Percentiles rank a stretch among this genome's conserved stretches.
phyloP scores from a whole-genome alignment of 2,888 invertebrate species.

The Callinectes sapidus region DNA sequence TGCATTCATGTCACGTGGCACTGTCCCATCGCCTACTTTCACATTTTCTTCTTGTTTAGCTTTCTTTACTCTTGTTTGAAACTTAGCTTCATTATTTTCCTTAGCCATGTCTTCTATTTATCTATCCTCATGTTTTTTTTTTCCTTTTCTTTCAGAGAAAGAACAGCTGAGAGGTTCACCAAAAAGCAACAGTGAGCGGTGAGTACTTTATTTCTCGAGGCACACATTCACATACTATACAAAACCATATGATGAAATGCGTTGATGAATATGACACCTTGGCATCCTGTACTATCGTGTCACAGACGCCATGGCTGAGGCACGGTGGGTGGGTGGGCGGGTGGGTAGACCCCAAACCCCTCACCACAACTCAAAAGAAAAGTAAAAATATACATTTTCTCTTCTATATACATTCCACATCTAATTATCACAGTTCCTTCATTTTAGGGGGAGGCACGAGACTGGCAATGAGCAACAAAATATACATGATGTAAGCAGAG shows the following conservation, averaged over 20 bases:
- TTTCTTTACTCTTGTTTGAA: too few relatives aligned
- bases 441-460: slow-evolving; percentile 53
- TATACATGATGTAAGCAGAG: neutral
- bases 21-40: too few relatives aligned
- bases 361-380: neutral
- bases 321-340: neutral
- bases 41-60: too few relatives aligned
- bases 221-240: slow-evolving; percentile 52
- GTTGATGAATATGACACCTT: slow-evolving; percentile 44
- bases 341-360: neutral
- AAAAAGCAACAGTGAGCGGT: neutral
- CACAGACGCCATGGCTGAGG: neutral
- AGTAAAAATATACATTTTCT: neutral
- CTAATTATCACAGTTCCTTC: slow-evolving; percentile 64
- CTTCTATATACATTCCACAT: slow-evolving; percentile 40
- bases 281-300: neutral
- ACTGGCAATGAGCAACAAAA: neutral
- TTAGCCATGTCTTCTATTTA: neutral
- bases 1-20: too few relatives aligned
- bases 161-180: neutral
- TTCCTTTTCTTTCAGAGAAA: too few relatives aligned
- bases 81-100: too few relatives aligned
- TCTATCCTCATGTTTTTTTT: neutral
- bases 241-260: slow-evolving; percentile 52
- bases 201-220: slow-evolving; percentile 43